Evolutionary conservation across 2,797 vertebrate species (phyloP).

Genomic region (Oceanodroma leucorhoa): DNA sequence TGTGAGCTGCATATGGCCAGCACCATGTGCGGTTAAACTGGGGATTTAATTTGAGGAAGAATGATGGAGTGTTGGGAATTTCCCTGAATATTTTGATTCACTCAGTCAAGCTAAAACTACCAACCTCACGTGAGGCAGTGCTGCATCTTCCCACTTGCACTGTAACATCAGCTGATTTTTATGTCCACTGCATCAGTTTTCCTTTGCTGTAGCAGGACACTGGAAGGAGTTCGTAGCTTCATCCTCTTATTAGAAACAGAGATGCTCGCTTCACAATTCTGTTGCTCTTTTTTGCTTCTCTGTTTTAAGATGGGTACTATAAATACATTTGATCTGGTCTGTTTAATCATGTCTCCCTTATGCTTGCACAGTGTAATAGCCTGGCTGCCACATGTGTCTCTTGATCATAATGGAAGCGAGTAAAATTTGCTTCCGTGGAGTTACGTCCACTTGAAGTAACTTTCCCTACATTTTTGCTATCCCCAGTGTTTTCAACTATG

Average conservation of each 20-base stretch:
- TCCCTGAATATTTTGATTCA: not conserved
- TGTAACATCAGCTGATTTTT: not conserved
- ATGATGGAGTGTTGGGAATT: not conserved
- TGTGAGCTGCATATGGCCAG: not conserved
- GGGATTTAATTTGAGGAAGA: not conserved
- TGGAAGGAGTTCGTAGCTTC: not conserved
- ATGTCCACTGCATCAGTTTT: not conserved
- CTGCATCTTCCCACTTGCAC: not conserved
- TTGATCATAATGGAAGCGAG: rapidly evolving
- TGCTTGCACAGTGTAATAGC: not conserved
- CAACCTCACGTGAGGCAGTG: not conserved
- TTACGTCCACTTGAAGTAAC: not conserved
- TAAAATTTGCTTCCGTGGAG: not conserved
- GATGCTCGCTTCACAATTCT: not conserved
- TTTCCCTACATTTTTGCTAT: not conserved
- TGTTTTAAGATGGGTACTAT: not conserved
- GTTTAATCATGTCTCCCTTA: not conserved
- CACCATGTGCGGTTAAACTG: not conserved
- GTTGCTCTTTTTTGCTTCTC: not conserved
- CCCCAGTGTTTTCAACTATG: not conserved
- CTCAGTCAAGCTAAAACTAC: not conserved
- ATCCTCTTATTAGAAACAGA: not conserved
- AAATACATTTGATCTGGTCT: not conserved
- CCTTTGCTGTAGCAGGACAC: not conserved
- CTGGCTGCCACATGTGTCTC: not conserved